Percentiles rank a stretch among this genome's conserved stretches.
Conservation (phyloP, 2,888 invertebrate genomes). For the Cantharis lateralis region DNA sequence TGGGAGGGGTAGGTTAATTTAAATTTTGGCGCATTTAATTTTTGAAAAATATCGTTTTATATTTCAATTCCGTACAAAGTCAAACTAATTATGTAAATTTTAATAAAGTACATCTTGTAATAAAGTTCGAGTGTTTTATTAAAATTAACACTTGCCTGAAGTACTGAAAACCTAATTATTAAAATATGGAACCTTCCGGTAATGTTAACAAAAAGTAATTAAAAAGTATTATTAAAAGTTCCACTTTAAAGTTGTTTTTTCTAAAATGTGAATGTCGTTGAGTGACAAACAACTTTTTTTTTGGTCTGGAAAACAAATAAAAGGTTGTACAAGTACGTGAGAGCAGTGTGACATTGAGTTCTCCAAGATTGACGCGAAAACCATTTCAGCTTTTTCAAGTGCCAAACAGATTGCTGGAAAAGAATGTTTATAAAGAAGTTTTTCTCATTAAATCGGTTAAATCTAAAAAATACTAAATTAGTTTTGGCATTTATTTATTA, state of each 20-base stretch:
- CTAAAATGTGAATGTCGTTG: not conserved
- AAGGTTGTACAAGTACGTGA: not conserved
- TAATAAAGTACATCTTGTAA: not conserved
- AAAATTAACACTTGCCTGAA: not conserved
- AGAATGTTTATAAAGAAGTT: not conserved
- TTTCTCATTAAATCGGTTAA: not conserved
- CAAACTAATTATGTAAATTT: not conserved
- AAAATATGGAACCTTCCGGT: not conserved
- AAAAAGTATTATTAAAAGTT: not conserved
- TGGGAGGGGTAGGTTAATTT: no score
- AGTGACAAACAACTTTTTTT: not conserved
- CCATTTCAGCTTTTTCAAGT: constrained; percentile 3
- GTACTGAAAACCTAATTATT: not conserved
- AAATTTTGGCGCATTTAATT: no score
- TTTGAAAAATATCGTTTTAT: not conserved
- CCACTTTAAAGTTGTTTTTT: not conserved
- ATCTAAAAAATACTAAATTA: not conserved
- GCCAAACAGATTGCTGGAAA: not conserved
- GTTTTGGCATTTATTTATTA: not conserved
- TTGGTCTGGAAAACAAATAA: not conserved
- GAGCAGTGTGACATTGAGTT: not conserved
- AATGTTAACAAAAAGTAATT: not conserved
- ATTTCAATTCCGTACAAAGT: not conserved
- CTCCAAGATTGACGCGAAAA: constrained; percentile 1
- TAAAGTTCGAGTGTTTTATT: not conserved